Evolutionary conservation across 2,113 vertebrate genomes (phyloP).

Genomic region (Phalacrocorax carbo): DNA sequence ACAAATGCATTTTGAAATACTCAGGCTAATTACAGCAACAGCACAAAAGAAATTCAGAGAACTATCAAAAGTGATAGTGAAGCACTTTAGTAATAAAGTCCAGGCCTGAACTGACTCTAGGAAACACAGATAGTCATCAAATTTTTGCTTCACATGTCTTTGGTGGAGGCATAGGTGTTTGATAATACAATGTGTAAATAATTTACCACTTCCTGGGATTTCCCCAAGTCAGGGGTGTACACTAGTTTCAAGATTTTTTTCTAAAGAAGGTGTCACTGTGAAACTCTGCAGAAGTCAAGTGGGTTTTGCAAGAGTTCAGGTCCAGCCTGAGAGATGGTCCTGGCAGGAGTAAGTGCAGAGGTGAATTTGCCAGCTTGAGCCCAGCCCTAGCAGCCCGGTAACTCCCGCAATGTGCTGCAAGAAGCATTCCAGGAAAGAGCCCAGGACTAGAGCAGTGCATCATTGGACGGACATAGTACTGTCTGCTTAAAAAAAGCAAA

Average conservation of each 20-base stretch:
- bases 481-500: background rate
- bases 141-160: background rate
- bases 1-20: background rate
- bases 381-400: background rate
- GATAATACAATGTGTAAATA: background rate
- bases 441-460: background rate
- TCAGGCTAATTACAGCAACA: background rate
- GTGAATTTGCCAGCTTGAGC: background rate
- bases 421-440: background rate
- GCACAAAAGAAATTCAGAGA: background rate
- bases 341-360: background rate
- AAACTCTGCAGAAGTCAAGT: background rate
- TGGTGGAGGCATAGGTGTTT: background rate
- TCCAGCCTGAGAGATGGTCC: background rate
- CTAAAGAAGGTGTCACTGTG: background rate
- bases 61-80: background rate
- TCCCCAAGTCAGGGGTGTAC: background rate
- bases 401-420: background rate
- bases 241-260: background rate
- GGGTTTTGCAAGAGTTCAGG: background rate
- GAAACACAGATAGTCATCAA: background rate
- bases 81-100: background rate
- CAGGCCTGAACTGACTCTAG: background rate
- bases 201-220: background rate
- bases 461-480: background rate